Evolutionary conservation across 2,888 invertebrate genomes (phyloP), one percentile per base, ranked within the genome.

Genomic region (Mechanitis messenoides): DNA sequence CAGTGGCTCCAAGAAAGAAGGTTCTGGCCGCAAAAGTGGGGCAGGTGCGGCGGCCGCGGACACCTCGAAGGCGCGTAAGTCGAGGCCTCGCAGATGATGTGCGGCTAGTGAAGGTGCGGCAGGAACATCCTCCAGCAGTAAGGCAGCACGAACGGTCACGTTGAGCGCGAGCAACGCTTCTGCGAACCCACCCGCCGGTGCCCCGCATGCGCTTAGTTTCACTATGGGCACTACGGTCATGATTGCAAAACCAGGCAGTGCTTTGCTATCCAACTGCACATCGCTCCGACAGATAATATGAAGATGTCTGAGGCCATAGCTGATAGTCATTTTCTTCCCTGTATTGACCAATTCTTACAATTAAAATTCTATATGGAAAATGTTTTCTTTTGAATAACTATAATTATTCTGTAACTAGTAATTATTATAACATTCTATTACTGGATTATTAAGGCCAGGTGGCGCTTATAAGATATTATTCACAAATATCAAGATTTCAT

Each of bases 61-160:
- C 5, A 64, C 45, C 61, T 50, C 50, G 61, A 66, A 33, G 38
- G 46, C 20, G 50, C 28, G 46, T 47, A 68, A 61, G 31, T 57
- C 55, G 54, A 0, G 95, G 56, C 35, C 53, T 28, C 46, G 53
- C 38, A 63, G 90, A 58, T 91, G 92, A 75, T 95, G 95, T 28
- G 96, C 80, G 76, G 95, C 95, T 5, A 95, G 80, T 72, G 88
- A 85, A 0, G 92, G 60, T 33, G 35, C 69, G 63, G 89, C 2
- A 92, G 93, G 61, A 81, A 83, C 72, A 55, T 56, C 35, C 79
- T 95, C 95, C 62, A 96, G 84, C 56, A 91, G 91, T 0, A 93
- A 91, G 54, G 94, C 87, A 46, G 87, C 85, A 80, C 94, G 94
- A 55, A 68, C 68, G 61, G 45, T 56, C 56, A 68, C 66, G 68